These are phyloP conservation scores for Cheiracanthium punctorium DNA, from an alignment of 2,888 invertebrate species.

Conservation along the genomic window DNA sequence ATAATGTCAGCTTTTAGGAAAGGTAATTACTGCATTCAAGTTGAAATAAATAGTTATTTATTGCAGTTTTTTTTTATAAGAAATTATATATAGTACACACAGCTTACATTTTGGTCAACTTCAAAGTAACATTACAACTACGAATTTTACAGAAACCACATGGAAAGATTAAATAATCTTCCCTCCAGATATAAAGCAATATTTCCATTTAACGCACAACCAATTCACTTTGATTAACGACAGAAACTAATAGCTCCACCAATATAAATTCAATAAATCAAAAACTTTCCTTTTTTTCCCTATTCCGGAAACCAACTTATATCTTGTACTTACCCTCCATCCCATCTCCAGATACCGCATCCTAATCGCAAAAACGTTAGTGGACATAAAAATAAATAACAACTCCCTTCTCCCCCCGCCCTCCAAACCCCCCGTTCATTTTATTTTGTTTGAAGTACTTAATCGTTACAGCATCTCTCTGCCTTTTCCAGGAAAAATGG, in stretches of 20 bases:
- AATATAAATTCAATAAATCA: not conserved
- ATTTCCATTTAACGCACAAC: not conserved
- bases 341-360: not conserved
- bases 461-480: not conserved
- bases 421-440: not conserved
- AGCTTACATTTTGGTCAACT: too few relatives aligned
- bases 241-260: not conserved
- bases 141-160: too few relatives aligned
- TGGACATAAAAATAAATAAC: conserved; percentile 9
- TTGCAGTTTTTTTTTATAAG: too few relatives aligned
- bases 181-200: too few relatives aligned
- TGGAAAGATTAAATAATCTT: too few relatives aligned
- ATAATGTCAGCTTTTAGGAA: too few relatives aligned
- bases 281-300: not conserved
- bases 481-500: not conserved
- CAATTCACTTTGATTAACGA: not conserved
- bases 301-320: not conserved
- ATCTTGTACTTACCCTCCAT: not conserved
- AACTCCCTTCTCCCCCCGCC: too few relatives aligned
- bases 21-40: too few relatives aligned
- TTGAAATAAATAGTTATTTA: too few relatives aligned
- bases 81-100: too few relatives aligned
- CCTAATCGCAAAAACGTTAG: not conserved
- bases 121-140: too few relatives aligned
- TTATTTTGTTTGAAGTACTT: not conserved